Base-by-base conservation (phyloP, 2,888 invertebrate species). In the Malthinus seriepunctatus region DNA sequence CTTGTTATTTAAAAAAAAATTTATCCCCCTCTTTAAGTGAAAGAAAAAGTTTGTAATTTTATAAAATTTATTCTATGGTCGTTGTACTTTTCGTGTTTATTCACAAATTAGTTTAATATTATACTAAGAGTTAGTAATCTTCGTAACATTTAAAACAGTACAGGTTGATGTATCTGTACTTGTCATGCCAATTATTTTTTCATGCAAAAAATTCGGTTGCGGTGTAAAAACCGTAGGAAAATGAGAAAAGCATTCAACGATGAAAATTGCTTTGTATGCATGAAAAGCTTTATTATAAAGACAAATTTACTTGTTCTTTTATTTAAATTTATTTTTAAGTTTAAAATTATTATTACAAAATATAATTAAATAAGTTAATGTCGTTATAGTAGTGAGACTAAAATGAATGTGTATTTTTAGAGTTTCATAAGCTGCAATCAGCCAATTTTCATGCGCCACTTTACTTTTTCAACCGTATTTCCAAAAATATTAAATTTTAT, bases 131-230 rank as follows among this genome's bases (percentile, higher is more conserved):
- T 15, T 9, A 15, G 7, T 15, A n/a, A 23, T 42, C 15, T 42
- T 11, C n/a, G 14, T 11, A 42, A 15, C 8, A 10, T 4, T 35
- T 42, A 14, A 42, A 42, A 15, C 14, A 15, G 15, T 15, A 42
- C 14, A 14, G 7, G 10, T 42, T 7, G 15, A 42, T 42, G 23
- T 23, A 14, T 42, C 39, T 42, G 39, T 8, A 42, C 23, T 42
- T 42, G 39, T 42, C 39, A 42, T 42, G 14, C 15, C 39, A 42
- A 42, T 42, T 42, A 42, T 42, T 42, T 15, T n/a, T 15, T 14
- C 7, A 42, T 2, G 23, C 15, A 7, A n/a, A 42, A 42, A 39
- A 3, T 39, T 6, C 10, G 23, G 23, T 39, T 39, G 12, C 12
- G n/a, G 15, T 42, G 14, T 42, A 15, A 39, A 14, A 15, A 15